Evolutionary conservation across 2,888 invertebrate species (phyloP).

Genomic region (Merodon equestris): DNA sequence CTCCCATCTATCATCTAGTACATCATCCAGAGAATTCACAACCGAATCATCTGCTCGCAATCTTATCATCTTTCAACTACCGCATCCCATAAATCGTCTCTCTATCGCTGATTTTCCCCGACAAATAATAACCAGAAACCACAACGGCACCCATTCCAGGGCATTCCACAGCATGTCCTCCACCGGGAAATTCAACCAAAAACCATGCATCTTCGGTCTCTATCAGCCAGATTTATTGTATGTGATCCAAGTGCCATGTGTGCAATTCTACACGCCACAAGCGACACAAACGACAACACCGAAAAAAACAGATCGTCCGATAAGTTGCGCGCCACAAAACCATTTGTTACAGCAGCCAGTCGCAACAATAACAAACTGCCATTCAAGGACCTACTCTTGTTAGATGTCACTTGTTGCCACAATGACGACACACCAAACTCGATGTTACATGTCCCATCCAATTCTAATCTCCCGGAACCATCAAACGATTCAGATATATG

Average conservation of each 20-base stretch:
- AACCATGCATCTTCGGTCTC: conserved; percentile 30
- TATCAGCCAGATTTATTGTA: conserved; percentile 54
- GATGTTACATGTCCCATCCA: conserved; percentile 5
- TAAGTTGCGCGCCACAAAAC: conserved; percentile 19
- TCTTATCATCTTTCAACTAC: too few species aligned
- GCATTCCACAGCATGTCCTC: too few species aligned
- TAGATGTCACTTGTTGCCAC: conserved; percentile 49
- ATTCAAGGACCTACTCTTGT: conserved; percentile 35
- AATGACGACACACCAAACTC: conserved; percentile 25
- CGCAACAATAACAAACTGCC: conserved; percentile 16
- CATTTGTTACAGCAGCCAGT: conserved; percentile 31
- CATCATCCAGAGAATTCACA: too few species aligned
- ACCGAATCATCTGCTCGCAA: too few species aligned
- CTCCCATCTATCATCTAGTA: too few species aligned
- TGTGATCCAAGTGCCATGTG: neutral
- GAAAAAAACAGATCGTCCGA: conserved; percentile 11
- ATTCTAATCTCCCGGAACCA: conserved; percentile 36
- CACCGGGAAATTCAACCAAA: neutral
- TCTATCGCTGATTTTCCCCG: too few species aligned
- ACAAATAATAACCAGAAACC: too few species aligned
- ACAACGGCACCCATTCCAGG: too few species aligned
- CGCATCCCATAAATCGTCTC: too few species aligned
- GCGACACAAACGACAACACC: too few species aligned
- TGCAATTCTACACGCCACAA: too few species aligned
- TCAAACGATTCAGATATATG: conserved; percentile 24